These are phyloP conservation scores for Tipula vernalis DNA, from an alignment of 2,888 invertebrate species.

Conservation along the genomic window DNA sequence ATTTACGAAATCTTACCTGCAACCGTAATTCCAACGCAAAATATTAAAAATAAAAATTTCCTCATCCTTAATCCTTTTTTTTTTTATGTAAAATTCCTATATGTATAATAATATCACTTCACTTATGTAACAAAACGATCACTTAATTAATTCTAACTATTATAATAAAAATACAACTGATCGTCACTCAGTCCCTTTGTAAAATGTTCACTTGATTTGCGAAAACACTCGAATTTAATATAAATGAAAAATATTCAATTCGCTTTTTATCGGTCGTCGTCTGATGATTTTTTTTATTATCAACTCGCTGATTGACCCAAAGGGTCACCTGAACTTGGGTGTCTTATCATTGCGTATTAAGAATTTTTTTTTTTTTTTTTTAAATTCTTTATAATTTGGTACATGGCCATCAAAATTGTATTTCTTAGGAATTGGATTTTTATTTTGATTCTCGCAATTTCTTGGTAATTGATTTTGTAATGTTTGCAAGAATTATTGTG, in stretches of 20 bases:
- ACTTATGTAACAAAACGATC: not conserved
- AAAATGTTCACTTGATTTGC: not conserved
- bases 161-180: not conserved
- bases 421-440: not conserved
- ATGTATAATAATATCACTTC: not conserved
- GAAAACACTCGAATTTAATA: not conserved
- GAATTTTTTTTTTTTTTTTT: not conserved
- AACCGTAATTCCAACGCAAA: constrained; percentile 28
- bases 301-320: not conserved
- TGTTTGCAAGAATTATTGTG: not conserved
- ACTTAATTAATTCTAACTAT: not conserved
- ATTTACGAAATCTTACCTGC: constrained; percentile 26
- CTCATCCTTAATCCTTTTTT: constrained; percentile 24
- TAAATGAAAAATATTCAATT: not conserved
- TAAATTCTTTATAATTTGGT: not conserved
- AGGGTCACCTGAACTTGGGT: not conserved
- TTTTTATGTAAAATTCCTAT: not conserved
- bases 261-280: not conserved
- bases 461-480: not conserved
- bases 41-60: constrained; percentile 26
- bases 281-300: not conserved
- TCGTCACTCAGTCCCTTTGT: not conserved
- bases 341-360: not conserved
- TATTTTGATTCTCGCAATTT: not conserved
- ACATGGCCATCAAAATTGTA: not conserved